A percentile compares a stretch with the other conserved stretches of the same genome.
Evolutionary conservation across 30 jellyfish, hydroid and myxozoan species (phyloP).

Genomic region (Pelagia noctiluca): DNA sequence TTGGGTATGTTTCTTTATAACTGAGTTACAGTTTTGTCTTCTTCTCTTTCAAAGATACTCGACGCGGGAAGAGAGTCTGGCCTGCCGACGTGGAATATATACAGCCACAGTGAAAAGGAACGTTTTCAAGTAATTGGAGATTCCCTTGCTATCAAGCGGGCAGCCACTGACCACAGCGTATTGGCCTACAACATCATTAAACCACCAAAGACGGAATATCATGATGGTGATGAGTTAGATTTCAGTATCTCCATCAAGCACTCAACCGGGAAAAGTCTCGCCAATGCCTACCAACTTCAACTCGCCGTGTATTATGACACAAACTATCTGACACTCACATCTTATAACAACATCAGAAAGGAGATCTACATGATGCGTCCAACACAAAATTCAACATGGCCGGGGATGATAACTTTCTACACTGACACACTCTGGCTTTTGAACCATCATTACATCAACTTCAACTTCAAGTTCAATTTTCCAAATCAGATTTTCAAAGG

Average conservation of each 20-base stretch:
- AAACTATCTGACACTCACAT: not conserved
- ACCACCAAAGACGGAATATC: not conserved
- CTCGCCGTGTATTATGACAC: constrained; percentile 23
- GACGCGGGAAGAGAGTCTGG: constrained; percentile 2
- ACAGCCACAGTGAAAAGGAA: constrained; percentile 4
- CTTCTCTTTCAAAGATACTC: not conserved
- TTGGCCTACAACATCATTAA: not conserved
- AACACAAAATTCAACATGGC: constrained; percentile 16
- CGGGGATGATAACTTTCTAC: constrained; percentile 24
- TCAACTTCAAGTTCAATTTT: constrained; percentile 3
- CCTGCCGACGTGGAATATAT: not conserved
- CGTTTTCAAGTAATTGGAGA: not conserved
- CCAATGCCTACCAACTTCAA: constrained; percentile 27
- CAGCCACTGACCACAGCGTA: not conserved
- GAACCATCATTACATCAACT: not conserved
- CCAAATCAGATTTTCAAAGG: constrained; percentile 17
- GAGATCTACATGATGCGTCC: not conserved
- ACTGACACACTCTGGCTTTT: constrained; percentile 26
- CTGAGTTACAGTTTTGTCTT: too few species aligned
- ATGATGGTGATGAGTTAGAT: not conserved
- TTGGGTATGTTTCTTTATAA: too few species aligned
- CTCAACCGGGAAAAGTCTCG: not conserved
- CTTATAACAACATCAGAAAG: not conserved
- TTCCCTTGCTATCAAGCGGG: not conserved
- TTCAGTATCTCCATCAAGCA: constrained; percentile 19